These are phyloP conservation scores for Enhydra lutris DNA, from an alignment of 2,113 vertebrate species.

Conservation along the genomic window DNA sequence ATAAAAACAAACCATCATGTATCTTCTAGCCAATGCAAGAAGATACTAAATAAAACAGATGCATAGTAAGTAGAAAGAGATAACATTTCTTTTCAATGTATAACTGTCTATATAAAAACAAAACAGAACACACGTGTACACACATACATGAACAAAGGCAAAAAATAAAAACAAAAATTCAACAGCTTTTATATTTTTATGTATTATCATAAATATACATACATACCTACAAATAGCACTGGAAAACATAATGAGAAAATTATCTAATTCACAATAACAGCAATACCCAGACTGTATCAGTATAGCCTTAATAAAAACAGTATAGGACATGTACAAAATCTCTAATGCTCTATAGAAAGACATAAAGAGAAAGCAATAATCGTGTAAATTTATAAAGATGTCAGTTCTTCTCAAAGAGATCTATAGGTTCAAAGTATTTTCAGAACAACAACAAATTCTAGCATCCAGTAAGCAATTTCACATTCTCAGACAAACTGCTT, in stretches of 20 bases:
- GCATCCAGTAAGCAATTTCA: neutral
- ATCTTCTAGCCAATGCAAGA: neutral
- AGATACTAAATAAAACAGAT: neutral
- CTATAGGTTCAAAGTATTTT: slow-evolving; percentile 4
- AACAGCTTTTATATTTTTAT: neutral
- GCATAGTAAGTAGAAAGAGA: neutral
- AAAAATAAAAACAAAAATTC: slow-evolving; percentile 9
- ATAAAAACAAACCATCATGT: neutral
- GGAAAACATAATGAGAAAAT: slow-evolving; percentile 10
- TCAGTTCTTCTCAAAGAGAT: neutral
- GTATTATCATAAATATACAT: neutral
- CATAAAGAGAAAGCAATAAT: neutral
- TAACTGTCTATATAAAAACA: neutral
- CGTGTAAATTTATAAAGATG: neutral
- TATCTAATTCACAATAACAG: neutral
- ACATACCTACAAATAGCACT: neutral
- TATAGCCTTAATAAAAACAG: neutral
- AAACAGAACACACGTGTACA: neutral
- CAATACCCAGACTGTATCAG: neutral
- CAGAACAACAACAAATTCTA: neutral
- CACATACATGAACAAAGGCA: neutral
- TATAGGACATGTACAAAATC: neutral
- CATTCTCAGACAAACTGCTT: neutral
- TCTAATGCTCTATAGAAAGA: neutral
- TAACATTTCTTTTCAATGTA: neutral